Evolutionary conservation across 2,113 vertebrate genomes (phyloP).

Genomic region (Suricata suricatta): DNA sequence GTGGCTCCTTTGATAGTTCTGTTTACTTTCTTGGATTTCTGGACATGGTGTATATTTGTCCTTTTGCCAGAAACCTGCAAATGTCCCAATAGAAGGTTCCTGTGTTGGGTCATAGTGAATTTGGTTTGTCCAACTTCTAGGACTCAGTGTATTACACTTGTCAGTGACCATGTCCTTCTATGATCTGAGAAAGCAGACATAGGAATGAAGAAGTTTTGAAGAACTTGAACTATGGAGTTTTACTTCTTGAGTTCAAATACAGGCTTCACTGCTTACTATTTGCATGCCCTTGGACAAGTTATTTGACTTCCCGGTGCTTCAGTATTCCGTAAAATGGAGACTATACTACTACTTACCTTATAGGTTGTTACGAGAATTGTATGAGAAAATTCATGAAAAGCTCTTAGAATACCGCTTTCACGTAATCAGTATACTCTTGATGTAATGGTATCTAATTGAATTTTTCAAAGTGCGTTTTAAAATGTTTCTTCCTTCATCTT

Average conservation of each 20-base stretch:
- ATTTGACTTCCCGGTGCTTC: not conserved
- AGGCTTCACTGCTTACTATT: not conserved
- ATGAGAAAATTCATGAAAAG: not conserved
- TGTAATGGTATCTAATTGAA: not conserved
- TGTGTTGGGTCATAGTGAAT: not conserved
- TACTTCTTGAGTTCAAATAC: not conserved
- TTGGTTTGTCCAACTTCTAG: not conserved
- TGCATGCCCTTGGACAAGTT: not conserved
- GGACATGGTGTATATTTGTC: not conserved
- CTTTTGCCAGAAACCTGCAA: constrained; percentile 15
- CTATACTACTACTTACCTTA: not conserved
- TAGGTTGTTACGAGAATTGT: not conserved
- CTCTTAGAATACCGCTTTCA: not conserved
- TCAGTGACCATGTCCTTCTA: not conserved
- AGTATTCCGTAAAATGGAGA: not conserved
- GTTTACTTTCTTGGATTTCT: not conserved
- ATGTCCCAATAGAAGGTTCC: not conserved
- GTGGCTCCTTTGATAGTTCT: not conserved
- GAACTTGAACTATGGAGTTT: not conserved
- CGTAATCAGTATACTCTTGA: not conserved
- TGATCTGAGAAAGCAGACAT: not conserved
- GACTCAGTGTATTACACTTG: not conserved
- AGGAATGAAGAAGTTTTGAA: not conserved
- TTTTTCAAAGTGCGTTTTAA: not conserved
- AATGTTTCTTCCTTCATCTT: not conserved